A percentile compares a stretch with the other conserved stretches of the same genome.
Conservation (phyloP, 2,113 vertebrate species). For the Spea multiplicata region DNA sequence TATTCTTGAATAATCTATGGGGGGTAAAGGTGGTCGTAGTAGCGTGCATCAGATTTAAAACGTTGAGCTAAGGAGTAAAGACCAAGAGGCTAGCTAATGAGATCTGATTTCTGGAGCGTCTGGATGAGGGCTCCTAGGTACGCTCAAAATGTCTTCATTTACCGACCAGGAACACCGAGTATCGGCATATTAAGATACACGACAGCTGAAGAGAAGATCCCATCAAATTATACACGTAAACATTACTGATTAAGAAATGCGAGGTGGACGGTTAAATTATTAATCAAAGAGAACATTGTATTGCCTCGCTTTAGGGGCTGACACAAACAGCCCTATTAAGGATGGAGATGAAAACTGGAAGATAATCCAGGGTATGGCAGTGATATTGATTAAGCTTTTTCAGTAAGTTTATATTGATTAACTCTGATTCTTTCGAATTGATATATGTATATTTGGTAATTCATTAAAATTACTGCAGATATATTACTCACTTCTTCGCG, state of each 20-base stretch:
- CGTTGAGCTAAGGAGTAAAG: too few species aligned
- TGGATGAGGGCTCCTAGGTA: too few species aligned
- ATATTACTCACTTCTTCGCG: too few species aligned
- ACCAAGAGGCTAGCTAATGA: too few species aligned
- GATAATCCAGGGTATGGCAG: background rate
- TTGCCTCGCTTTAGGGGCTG: too few species aligned
- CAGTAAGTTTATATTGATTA: background rate
- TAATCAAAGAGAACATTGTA: background rate
- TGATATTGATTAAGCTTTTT: conserved; percentile 43
- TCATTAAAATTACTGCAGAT: conserved; percentile 28
- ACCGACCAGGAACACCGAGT: background rate
- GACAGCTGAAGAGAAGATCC: background rate
- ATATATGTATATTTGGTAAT: conserved; percentile 12
- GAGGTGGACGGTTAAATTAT: background rate
- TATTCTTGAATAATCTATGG: too few species aligned
- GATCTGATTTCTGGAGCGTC: too few species aligned
- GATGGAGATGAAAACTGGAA: background rate
- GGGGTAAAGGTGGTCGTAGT: too few species aligned
- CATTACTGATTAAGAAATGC: background rate
- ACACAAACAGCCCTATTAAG: too few species aligned
- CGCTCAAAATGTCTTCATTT: background rate
- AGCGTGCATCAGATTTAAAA: too few species aligned
- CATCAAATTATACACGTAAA: background rate
- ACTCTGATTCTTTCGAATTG: conserved; percentile 12
- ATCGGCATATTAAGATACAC: background rate